Conservation (phyloP, 2,113 vertebrate genomes). For the Chunga burmeisteri region DNA sequence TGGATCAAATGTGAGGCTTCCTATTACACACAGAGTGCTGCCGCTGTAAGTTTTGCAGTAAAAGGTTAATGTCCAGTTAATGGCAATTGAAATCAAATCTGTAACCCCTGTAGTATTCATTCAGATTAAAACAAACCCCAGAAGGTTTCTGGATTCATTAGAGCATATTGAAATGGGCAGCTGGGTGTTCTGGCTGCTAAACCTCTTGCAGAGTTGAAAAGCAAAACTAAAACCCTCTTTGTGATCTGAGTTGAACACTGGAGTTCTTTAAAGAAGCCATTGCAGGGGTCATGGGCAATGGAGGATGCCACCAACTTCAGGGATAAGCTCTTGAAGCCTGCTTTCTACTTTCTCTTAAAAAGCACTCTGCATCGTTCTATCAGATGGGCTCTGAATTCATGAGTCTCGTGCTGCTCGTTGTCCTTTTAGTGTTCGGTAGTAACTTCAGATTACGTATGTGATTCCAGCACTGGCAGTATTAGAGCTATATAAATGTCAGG, state of each 20-base stretch:
- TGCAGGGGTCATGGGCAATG: background rate
- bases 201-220: background rate
- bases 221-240: background rate
- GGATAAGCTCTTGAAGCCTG: background rate
- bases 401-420: background rate
- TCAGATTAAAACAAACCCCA: background rate
- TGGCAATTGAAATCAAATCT: conserved; percentile 52
- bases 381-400: background rate
- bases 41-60: background rate
- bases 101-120: background rate
- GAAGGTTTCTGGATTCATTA: conserved; percentile 37
- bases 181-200: conserved; percentile 41
- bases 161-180: conserved; percentile 44
- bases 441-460: background rate
- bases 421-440: conserved; percentile 4
- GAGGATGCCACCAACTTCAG: background rate
- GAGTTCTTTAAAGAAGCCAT: background rate
- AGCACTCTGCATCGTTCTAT: background rate
- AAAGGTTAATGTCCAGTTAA: conserved; percentile 27
- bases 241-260: background rate
- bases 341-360: background rate
- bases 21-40: background rate
- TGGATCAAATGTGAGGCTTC: conserved; percentile 32
- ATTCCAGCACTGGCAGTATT: background rate
- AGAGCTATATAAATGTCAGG: background rate